Evolutionary conservation across 2,113 vertebrate species (phyloP), one percentile per base, ranked within the genome.

Genomic region (Prunella himalayana): DNA sequence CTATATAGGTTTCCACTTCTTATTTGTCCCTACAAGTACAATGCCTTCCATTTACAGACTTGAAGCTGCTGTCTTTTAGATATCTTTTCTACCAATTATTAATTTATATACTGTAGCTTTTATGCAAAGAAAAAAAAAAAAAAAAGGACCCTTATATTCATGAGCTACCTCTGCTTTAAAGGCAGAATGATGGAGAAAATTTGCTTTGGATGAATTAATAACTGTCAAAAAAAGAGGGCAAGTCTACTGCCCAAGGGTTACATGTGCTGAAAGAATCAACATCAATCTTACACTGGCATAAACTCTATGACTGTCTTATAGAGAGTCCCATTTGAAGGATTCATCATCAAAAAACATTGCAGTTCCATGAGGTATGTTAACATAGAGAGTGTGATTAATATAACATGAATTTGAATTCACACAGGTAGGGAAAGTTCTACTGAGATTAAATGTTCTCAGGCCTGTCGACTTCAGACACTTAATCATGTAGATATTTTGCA

Each of bases 351-450:
- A 91, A 95, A 66, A 11, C n/a, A 73, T 3, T 75, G 31, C 31
- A 42, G 71, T 79, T 95, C 65, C 44, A 90, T 19, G 44, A 88
- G 64, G 23, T 66, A 63, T 63, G 42, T 94, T 92, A 94, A 90
- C 68, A 88, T 4, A 81, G 56, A 42, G 57, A 56, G 8, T 28
- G 19, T 60, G 80, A 95, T 90, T 88, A 93, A 82, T 92, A 66
- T 66, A 91, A 86, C 51, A 83, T 23, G 59, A 86, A 84, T 95
- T 84, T 91, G 82, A 88, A 90, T 81, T 90, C 65, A 88, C 27
- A 45, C 7, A 41, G 27, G 66, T 54, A 65, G 42, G 37, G 60
- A 66, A 92, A 80, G 31, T 86, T 86, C 82, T 66, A 61, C 88
- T 66, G 79, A 92, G 71, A 95, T 86, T 72, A 88, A 95, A 63